Percentiles rank a stretch among this genome's conserved stretches.
These are phyloP conservation scores for Xestobium rufovillosum DNA, from an alignment of 2,888 invertebrate genomes.

Conservation along the genomic window DNA sequence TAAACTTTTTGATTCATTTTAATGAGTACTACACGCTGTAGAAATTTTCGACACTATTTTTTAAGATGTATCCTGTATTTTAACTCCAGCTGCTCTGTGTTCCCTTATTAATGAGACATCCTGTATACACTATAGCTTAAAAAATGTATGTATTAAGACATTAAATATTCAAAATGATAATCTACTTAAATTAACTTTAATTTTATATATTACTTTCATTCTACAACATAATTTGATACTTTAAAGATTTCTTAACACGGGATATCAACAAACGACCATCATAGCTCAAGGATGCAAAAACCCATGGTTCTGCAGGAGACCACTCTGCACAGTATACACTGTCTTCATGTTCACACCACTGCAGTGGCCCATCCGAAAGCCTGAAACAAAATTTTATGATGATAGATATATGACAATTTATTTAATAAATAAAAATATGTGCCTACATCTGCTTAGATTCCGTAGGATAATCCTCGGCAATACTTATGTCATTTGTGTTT, in stretches of 20 bases:
- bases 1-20: too few species aligned
- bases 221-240: slow-evolving; percentile 85
- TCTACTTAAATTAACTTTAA: too few species aligned
- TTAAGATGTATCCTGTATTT: too few species aligned
- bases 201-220: too few species aligned
- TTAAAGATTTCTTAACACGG: slow-evolving; percentile 86
- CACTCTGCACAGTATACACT: slow-evolving; percentile 96
- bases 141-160: too few species aligned
- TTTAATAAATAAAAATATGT: too few species aligned
- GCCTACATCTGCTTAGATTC: slow-evolving; percentile 49
- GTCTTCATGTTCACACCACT: slow-evolving; percentile 95
- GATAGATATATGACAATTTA: slow-evolving; percentile 7
- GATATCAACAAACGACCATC: slow-evolving; percentile 93
- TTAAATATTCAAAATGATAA: too few species aligned
- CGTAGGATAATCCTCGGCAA: slow-evolving; percentile 43
- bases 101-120: too few species aligned
- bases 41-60: too few species aligned
- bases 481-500: slow-evolving; percentile 49
- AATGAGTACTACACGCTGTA: too few species aligned
- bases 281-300: slow-evolving; percentile 96
- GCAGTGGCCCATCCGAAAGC: slow-evolving; percentile 79
- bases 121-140: too few species aligned
- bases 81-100: too few species aligned
- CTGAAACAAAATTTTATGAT: slow-evolving; percentile 39
- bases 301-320: slow-evolving; percentile 97